Percentiles rank a stretch among this genome's conserved stretches.
Evolutionary conservation across 1,140 invertebrate genomes (phyloP).

Genomic region (Drosophila teissieri): DNA sequence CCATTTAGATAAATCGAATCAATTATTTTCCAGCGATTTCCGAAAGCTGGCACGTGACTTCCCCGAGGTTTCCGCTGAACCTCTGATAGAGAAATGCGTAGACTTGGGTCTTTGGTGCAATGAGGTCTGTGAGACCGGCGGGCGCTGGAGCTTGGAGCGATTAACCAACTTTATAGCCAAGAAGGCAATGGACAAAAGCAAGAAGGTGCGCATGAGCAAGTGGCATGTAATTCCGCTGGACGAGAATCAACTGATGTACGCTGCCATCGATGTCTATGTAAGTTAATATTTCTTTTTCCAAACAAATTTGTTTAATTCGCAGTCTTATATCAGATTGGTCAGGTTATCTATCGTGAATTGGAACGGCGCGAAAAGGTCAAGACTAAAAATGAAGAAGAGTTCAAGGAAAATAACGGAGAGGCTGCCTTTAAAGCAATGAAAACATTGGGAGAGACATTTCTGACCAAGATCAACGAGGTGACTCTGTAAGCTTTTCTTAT

Average conservation of each 20-base stretch:
- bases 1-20: background rate
- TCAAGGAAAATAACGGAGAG: slow-evolving; percentile 78
- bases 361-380: slow-evolving; percentile 68
- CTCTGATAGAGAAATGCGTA: slow-evolving; percentile 86
- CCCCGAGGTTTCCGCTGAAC: slow-evolving; percentile 86
- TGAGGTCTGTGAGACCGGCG: slow-evolving; percentile 85
- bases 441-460: slow-evolving; percentile 62
- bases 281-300: slow-evolving; percentile 43
- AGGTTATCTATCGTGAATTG: slow-evolving; percentile 75
- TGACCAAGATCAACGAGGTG: slow-evolving; percentile 60
- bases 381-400: slow-evolving; percentile 60
- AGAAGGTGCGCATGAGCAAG: slow-evolving; percentile 87
- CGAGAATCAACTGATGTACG: slow-evolving; percentile 87
- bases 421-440: slow-evolving; percentile 77
- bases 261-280: slow-evolving; percentile 89
- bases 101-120: slow-evolving; percentile 87
- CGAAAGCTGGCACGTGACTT: slow-evolving; percentile 88
- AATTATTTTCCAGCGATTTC: slow-evolving; percentile 85
- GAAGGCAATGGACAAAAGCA: slow-evolving; percentile 86
- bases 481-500: slow-evolving; percentile 26
- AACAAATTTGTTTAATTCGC: background rate
- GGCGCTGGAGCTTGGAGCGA: slow-evolving; percentile 87
- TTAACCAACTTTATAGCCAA: slow-evolving; percentile 86
- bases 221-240: slow-evolving; percentile 87
- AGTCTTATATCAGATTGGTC: slow-evolving; percentile 67